Evolutionary conservation across 2,113 vertebrate genomes (phyloP).

Genomic region (Perognathus longimembris): DNA sequence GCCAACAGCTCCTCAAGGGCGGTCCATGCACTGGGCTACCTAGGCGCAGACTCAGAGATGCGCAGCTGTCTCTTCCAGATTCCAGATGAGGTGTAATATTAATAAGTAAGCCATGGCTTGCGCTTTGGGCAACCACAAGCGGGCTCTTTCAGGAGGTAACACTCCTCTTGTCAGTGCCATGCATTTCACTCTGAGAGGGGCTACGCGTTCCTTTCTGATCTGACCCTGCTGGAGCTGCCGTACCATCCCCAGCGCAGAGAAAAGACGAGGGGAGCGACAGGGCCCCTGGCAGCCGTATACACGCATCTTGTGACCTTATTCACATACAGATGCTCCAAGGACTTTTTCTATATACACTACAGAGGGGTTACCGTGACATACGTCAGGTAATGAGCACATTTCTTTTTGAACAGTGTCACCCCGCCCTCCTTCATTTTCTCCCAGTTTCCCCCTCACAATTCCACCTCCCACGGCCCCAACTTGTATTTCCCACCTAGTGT

Average conservation of each 20-base stretch:
- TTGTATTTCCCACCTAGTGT: too few relatives aligned
- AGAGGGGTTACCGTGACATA: too few relatives aligned
- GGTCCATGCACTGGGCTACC: not conserved
- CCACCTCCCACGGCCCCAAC: too few relatives aligned
- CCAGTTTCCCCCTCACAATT: too few relatives aligned
- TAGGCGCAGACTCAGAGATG: not conserved
- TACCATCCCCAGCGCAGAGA: not conserved
- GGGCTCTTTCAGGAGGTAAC: not conserved
- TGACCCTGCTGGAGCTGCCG: not conserved
- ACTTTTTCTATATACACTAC: too few relatives aligned
- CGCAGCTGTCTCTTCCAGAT: not conserved
- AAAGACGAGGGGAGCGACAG: not conserved
- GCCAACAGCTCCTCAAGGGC: not conserved
- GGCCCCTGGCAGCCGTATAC: not conserved
- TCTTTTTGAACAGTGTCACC: too few relatives aligned
- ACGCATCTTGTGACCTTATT: not conserved
- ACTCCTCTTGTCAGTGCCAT: not conserved
- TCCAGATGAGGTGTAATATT: not conserved
- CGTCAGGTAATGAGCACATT: too few relatives aligned
- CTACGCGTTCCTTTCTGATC: not conserved
- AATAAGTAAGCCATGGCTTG: too few relatives aligned
- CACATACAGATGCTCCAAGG: too few relatives aligned
- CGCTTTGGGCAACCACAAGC: not conserved
- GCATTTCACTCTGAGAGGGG: slow-evolving; percentile 15
- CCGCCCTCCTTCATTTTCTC: too few relatives aligned